Evolutionary conservation across 37 sponge, comb jelly and placozoan genomes (phyloP).

Genomic region (Cliona cf. orientalis): DNA sequence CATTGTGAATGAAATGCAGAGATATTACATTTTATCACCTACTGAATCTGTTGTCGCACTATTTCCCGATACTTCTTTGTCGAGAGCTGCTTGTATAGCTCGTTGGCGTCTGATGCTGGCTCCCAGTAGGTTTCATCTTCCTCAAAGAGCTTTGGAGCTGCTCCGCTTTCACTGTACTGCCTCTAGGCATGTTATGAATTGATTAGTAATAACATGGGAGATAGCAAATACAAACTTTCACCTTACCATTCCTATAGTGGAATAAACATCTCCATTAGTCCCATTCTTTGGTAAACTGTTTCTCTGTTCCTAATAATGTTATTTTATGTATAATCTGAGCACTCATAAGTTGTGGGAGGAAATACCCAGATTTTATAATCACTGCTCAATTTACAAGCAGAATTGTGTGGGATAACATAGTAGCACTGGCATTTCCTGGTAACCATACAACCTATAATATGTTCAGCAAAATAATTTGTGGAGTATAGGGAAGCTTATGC

Average conservation of each 20-base stretch:
- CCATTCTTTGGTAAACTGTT: neutral
- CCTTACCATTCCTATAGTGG: neutral
- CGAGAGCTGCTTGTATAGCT: conserved; percentile 65
- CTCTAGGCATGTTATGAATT: neutral
- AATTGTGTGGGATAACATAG: too few relatives aligned
- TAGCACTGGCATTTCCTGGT: too few relatives aligned
- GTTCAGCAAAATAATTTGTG: too few relatives aligned
- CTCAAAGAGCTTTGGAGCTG: conserved; percentile 29
- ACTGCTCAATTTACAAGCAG: too few relatives aligned
- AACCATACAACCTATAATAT: too few relatives aligned
- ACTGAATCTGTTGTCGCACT: conserved; percentile 36
- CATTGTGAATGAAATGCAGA: too few relatives aligned
- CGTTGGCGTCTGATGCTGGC: conserved; percentile 47
- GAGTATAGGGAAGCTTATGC: too few relatives aligned
- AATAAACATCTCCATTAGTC: neutral
- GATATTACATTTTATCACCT: too few relatives aligned
- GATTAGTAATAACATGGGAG: neutral
- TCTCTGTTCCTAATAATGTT: neutral
- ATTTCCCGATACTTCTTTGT: conserved; percentile 62
- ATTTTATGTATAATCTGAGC: neutral
- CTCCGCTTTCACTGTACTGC: neutral
- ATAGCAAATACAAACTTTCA: neutral
- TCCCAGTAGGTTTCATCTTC: conserved; percentile 54
- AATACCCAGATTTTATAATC: neutral
- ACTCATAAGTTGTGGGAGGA: neutral